phyloP scores from a whole-genome alignment of 2,888 invertebrate genomes.

The Hecatera dysodea region DNA sequence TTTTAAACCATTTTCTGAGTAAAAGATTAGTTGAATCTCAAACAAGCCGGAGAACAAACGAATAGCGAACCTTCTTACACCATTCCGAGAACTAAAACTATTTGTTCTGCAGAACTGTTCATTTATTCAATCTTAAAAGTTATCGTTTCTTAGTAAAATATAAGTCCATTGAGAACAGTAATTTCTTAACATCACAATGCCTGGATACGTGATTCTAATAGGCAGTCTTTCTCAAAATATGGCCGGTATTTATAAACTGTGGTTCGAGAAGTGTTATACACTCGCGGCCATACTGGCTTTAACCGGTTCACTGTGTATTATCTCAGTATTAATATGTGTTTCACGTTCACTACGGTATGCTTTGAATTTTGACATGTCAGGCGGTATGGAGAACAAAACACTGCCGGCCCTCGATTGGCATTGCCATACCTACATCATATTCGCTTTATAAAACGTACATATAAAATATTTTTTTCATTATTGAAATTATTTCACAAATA shows the following conservation, averaged over 20 bases:
- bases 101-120: slow-evolving; percentile 17
- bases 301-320: slow-evolving; percentile 66
- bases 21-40: slow-evolving; percentile 1
- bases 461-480: background rate
- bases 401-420: too few relatives aligned
- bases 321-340: slow-evolving; percentile 51
- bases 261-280: slow-evolving; percentile 66
- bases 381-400: background rate
- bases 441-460: background rate
- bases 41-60: slow-evolving; percentile 13
- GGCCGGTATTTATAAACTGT: slow-evolving; percentile 78
- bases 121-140: slow-evolving; percentile 32
- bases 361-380: slow-evolving; percentile 34
- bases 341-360: slow-evolving; percentile 32
- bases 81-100: slow-evolving; percentile 8
- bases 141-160: slow-evolving; percentile 48
- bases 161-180: slow-evolving; percentile 43
- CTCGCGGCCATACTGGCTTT: slow-evolving; percentile 66
- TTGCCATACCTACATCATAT: background rate
- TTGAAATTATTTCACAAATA: background rate
- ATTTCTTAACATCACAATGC: slow-evolving; percentile 66
- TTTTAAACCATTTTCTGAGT: background rate
- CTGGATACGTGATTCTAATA: slow-evolving; percentile 70
- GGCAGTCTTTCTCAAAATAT: slow-evolving; percentile 75
- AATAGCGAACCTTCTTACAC: background rate